Evolutionary conservation across 2,888 invertebrate genomes (phyloP).

Genomic region (Sylvicola fuscatus): DNA sequence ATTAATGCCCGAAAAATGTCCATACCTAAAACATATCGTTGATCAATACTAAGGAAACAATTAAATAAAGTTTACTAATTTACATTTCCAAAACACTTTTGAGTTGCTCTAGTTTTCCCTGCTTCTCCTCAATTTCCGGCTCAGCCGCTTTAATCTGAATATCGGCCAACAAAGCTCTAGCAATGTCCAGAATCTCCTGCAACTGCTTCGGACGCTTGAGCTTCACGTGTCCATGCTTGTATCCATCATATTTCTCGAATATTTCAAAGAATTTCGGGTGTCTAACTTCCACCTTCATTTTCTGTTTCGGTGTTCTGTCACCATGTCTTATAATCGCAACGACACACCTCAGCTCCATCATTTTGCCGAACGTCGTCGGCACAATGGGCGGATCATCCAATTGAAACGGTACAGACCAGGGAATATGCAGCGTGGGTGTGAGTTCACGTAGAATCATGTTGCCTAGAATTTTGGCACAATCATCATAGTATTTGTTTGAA

Average conservation of each 20-base stretch:
- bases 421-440: conserved; percentile 89
- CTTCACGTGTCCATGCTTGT: conserved; percentile 89
- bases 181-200: conserved; percentile 94
- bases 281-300: conserved; percentile 98
- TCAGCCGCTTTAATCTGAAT: conserved; percentile 75
- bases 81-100: conserved; percentile 99
- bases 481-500: conserved; percentile 98
- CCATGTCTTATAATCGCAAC: conserved; percentile 96
- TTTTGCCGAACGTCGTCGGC: conserved; percentile 96
- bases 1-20: conserved; percentile 98
- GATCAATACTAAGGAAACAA: conserved; percentile 2
- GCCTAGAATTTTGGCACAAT: conserved; percentile 94
- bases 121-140: conserved; percentile 89
- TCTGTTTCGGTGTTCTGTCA: conserved; percentile 97
- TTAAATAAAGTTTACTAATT: conserved; percentile 16
- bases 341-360: conserved; percentile 84
- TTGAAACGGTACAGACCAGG: conserved; percentile 94
- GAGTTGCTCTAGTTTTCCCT: conserved; percentile 89
- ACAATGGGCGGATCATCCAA: conserved; percentile 97
- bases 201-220: conserved; percentile 92
- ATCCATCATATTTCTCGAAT: conserved; percentile 93
- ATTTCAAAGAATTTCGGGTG: conserved; percentile 98
- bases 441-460: conserved; percentile 93
- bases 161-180: conserved; percentile 72
- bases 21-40: no score